Evolutionary conservation across 2,113 vertebrate species (phyloP).

Genomic region (Oryzias celebensis): DNA sequence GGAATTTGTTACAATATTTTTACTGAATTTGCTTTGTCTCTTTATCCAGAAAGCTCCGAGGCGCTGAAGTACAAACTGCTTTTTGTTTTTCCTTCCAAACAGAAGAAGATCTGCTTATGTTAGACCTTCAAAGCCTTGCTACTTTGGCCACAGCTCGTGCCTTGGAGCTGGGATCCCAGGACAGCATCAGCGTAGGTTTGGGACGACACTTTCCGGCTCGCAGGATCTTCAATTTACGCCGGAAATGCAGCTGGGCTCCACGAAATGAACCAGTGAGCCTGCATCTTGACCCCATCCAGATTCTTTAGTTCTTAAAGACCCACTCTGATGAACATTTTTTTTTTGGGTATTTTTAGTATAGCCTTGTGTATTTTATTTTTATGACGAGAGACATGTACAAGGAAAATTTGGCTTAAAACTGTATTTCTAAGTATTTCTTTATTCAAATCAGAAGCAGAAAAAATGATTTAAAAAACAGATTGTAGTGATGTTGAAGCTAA

Average conservation of each 20-base stretch:
- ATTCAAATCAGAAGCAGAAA: too few species aligned
- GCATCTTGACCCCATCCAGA: neutral
- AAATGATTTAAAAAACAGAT: too few species aligned
- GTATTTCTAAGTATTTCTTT: too few species aligned
- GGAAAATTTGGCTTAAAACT: too few species aligned
- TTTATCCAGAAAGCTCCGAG: neutral
- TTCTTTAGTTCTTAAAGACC: too few species aligned
- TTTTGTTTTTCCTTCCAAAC: constrained; percentile 23
- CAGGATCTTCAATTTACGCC: constrained; percentile 82
- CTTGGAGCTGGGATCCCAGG: constrained; percentile 75
- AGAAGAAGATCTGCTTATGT: constrained; percentile 85
- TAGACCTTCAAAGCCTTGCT: constrained; percentile 90
- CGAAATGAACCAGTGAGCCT: constrained; percentile 88
- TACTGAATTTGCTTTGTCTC: neutral
- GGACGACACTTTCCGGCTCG: constrained; percentile 69
- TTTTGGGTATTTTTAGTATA: neutral
- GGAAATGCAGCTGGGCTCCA: constrained; percentile 92
- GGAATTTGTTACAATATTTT: too few species aligned
- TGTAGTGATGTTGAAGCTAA: too few species aligned
- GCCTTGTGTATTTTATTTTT: neutral
- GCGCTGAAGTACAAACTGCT: neutral
- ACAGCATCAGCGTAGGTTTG: constrained; percentile 16
- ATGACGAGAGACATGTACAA: too few species aligned
- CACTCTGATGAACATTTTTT: too few species aligned
- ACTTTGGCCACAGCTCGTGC: constrained; percentile 91